Evolutionary conservation across 1,140 invertebrate species (phyloP).

Genomic region (Drosophila pseudoobscura): DNA sequence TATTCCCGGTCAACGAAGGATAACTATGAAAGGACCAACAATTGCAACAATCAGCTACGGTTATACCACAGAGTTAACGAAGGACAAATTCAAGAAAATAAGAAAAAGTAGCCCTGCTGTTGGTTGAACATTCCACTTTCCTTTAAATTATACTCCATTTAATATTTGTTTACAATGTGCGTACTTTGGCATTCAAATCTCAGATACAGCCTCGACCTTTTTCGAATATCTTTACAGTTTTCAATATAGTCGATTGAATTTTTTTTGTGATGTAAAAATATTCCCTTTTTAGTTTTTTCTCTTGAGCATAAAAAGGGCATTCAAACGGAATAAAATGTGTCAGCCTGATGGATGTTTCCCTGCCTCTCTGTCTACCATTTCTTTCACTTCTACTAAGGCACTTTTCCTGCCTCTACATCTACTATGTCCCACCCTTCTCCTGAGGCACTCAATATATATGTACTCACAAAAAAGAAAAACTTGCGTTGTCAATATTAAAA

Average conservation of each 20-base stretch:
- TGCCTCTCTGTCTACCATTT: no score
- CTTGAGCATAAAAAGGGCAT: no score
- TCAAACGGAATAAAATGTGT: constrained; percentile 9
- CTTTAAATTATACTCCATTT: background rate
- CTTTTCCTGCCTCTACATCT: constrained; percentile 39
- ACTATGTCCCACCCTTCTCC: background rate
- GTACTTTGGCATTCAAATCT: no score
- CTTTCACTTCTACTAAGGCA: constrained; percentile 9
- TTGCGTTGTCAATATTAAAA: constrained; percentile 63
- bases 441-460: constrained; percentile 8
- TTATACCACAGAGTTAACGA: background rate
- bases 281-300: constrained; percentile 28
- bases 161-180: no score
- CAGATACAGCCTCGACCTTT: no score
- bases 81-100: background rate
- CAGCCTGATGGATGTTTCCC: constrained; percentile 42
- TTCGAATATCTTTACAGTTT: no score
- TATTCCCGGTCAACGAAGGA: background rate
- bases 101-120: background rate
- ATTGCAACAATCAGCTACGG: constrained; percentile 10
- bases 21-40: background rate
- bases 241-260: no score
- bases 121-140: background rate
- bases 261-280: background rate
- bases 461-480: constrained; percentile 2